A percentile compares a stretch with the other conserved stretches of the same genome.
Evolutionary conservation across 2,888 invertebrate species (phyloP).

Genomic region (Brenthis daphne): DNA sequence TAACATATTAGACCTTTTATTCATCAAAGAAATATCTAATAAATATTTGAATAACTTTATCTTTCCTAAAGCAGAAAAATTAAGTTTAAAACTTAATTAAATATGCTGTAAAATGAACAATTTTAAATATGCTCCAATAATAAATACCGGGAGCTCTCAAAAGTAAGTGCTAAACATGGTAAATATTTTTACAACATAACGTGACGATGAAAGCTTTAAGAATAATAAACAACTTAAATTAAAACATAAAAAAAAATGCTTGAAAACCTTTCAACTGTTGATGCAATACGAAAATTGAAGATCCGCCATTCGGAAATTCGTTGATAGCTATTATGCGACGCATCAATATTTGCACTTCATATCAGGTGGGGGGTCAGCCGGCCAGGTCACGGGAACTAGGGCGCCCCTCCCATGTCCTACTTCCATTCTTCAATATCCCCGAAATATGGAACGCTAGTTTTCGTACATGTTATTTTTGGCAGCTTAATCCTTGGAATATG

Average conservation of each 20-base stretch:
- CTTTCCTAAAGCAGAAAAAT: too few relatives aligned
- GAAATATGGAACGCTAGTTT: conserved; percentile 4
- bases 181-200: too few relatives aligned
- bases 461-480: conserved; percentile 8
- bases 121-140: too few relatives aligned
- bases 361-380: conserved; percentile 49
- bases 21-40: too few relatives aligned
- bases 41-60: too few relatives aligned
- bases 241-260: background rate
- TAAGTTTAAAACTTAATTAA: too few relatives aligned
- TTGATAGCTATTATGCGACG: conserved; percentile 50
- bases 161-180: too few relatives aligned
- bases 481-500: background rate
- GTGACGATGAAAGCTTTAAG: too few relatives aligned
- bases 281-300: background rate
- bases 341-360: conserved; percentile 36
- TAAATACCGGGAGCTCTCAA: too few relatives aligned
- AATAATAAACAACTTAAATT: background rate
- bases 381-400: conserved; percentile 70
- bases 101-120: too few relatives aligned
- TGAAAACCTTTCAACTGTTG: background rate
- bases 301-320: conserved; percentile 27
- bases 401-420: conserved; percentile 48
- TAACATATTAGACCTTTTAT: too few relatives aligned
- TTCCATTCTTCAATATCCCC: conserved; percentile 18